Percentiles rank a stretch among this genome's conserved stretches.
Conservation (phyloP, 2,888 invertebrate genomes). For the Adelognathus sp. region DNA sequence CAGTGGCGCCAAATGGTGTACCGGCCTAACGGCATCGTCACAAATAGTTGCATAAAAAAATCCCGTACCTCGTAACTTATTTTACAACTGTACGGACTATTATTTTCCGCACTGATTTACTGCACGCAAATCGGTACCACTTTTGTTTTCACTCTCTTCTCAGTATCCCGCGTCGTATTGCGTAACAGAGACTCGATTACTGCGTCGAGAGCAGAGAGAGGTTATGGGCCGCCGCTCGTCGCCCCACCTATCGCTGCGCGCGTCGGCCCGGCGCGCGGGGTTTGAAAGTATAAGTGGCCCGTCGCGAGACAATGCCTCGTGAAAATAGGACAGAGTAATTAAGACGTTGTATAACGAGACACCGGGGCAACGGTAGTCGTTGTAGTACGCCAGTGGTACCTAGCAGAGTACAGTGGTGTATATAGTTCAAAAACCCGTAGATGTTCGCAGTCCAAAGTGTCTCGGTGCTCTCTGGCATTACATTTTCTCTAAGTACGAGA, state of each 20-base stretch:
- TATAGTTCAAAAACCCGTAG: background rate
- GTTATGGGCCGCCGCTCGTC: constrained; percentile 1
- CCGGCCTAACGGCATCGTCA: background rate
- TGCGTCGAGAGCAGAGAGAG: constrained; percentile 44
- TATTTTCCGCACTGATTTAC: constrained; percentile 20
- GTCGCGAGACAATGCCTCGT: constrained; percentile 78
- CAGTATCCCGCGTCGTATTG: constrained; percentile 37
- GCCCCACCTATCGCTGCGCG: constrained; percentile 46
- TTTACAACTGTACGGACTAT: background rate
- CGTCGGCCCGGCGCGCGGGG: constrained; percentile 63
- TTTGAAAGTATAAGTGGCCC: constrained; percentile 77
- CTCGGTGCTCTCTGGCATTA: constrained; percentile 27
- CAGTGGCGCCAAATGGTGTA: no score
- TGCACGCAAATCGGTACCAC: constrained; percentile 3
- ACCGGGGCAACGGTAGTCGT: constrained; percentile 44
- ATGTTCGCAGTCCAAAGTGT: constrained; percentile 47
- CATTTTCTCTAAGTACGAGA: background rate
- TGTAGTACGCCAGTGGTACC: constrained; percentile 45
- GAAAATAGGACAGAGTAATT: constrained; percentile 80
- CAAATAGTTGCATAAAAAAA: background rate
- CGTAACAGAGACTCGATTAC: constrained; percentile 46
- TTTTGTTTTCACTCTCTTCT: constrained; percentile 27
- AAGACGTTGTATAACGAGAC: constrained; percentile 78
- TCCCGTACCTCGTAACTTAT: background rate
- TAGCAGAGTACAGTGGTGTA: constrained; percentile 55